These are phyloP conservation scores for Eledone cirrhosa DNA, from an alignment of 2,888 invertebrate genomes.

Conservation along the genomic window DNA sequence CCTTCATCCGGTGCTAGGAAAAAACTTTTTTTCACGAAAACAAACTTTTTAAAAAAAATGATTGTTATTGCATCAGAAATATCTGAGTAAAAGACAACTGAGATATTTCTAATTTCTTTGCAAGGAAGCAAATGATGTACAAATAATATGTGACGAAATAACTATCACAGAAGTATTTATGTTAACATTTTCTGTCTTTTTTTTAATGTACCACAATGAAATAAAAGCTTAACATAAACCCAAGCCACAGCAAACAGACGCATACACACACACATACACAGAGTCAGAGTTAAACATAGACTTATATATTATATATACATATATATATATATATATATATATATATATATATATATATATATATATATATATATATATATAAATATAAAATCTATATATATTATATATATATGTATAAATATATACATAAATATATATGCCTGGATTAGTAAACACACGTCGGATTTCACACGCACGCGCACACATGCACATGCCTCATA, in stretches of 20 bases:
- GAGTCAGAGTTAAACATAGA: background rate
- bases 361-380: slow-evolving; percentile 21
- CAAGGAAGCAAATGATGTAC: no score
- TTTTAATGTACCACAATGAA: background rate
- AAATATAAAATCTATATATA: background rate
- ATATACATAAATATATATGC: no score
- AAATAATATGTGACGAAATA: no score
- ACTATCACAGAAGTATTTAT: background rate
- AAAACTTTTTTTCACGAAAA: slow-evolving; percentile 9
- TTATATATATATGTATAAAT: no score
- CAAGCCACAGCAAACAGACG: no score
- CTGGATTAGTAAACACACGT: no score
- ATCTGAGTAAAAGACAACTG: background rate
- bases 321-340: slow-evolving; percentile 12
- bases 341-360: slow-evolving; percentile 24
- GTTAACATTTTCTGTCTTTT: no score
- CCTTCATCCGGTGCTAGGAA: slow-evolving; percentile 22
- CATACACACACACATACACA: background rate
- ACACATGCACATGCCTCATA: background rate
- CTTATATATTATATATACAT: background rate
- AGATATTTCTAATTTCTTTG: slow-evolving; percentile 15
- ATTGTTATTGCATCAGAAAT: background rate
- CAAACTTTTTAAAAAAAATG: background rate
- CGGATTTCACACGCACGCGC: background rate
- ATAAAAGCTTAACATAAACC: no score